Base-by-base conservation (phyloP, 2,888 invertebrate genomes). In the Synergus umbraculus region DNA sequence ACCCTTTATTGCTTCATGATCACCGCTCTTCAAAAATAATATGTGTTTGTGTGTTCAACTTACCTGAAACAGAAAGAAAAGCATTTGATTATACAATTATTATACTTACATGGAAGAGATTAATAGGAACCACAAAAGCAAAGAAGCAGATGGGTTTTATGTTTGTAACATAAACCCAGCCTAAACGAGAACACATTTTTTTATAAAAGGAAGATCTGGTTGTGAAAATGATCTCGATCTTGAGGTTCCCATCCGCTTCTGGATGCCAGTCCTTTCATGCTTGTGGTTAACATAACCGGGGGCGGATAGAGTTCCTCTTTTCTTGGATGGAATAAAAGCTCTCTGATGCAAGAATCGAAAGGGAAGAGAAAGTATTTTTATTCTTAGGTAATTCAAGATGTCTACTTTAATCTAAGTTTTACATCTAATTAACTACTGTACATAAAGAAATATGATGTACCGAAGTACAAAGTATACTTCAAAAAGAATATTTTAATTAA, bases 11-110 rank as follows among this genome's bases (percentile, higher is more conserved):
- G 13, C 22, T 63, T 10, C 22, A 1, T 29, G 22, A 10, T 63
- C 18, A 58, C 18, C 18, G 9, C 18, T 58, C 4, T 9, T 58
- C 10, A 2, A 9, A 10, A 10, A 29, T 43, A 66, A 44, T 10
- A 66, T 41, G 9, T 18, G 9, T 18, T 41, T 43, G 8, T n/a
- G 18, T 43, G 10, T 49, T 49, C 15, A 29, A 73, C 69, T 73
- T 46, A 73, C 69, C 69, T 73, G n/a, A 54, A 73, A 73, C 69
- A 73, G 43, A 69, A 46, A 5, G n/a, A 54, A 73, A 49, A 29
- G 49, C 13, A 63, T 29, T 29, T 63, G 2, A 13, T 29, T 22
- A 18, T 13, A 63, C 29, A 63, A 63, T 29, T 63, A 63, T 13
- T 63, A 63, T 13, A 3, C 63, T 63, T 12, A 13, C 10, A 46